Conservation (phyloP, 2,888 invertebrate species). For the Catocala nupta region DNA sequence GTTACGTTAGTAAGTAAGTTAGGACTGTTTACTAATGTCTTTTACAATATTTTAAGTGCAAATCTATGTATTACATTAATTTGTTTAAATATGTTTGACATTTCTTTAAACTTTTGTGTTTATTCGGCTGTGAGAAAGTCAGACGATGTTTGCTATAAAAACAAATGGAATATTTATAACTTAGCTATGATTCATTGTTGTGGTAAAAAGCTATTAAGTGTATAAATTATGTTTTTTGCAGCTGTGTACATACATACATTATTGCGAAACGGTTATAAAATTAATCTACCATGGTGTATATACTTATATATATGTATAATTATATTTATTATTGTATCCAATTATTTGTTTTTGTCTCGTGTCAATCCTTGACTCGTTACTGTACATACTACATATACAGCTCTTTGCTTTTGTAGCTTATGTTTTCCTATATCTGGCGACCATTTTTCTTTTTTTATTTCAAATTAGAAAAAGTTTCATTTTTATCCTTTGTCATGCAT, state of each 20-base stretch:
- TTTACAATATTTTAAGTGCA: no score
- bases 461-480: slow-evolving; percentile 11
- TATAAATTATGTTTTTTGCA: slow-evolving; percentile 1
- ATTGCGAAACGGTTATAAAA: slow-evolving; percentile 5
- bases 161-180: slow-evolving; percentile 6
- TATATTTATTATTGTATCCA: neutral
- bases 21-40: no score
- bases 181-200: slow-evolving; percentile 1
- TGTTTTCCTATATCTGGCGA: no score
- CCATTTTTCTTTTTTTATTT: no score
- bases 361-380: no score
- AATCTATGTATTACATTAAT: no score
- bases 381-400: no score
- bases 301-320: no score
- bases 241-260: neutral
- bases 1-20: no score
- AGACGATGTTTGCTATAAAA: neutral
- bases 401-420: no score
- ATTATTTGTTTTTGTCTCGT: neutral
- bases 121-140: neutral
- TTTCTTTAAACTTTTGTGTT: no score
- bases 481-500: slow-evolving; percentile 34
- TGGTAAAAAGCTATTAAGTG: neutral
- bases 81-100: no score
- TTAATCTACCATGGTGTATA: neutral